A percentile compares a stretch with the other conserved stretches of the same genome.
Evolutionary conservation across 2,113 vertebrate species (phyloP).

Genomic region (Hippocampus abdominalis): DNA sequence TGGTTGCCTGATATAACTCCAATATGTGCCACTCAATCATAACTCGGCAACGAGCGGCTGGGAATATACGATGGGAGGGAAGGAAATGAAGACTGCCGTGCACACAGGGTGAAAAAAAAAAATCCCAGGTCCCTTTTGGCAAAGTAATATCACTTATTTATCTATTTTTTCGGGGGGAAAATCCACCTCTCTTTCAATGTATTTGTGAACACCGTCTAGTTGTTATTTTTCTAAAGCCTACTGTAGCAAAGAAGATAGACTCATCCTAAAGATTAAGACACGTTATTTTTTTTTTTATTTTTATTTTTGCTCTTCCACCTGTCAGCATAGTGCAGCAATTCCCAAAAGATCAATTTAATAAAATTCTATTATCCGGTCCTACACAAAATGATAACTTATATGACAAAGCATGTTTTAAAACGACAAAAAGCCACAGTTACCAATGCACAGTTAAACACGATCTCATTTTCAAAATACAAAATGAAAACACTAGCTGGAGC

Average conservation of each 20-base stretch:
- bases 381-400: too few relatives aligned
- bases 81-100: constrained; percentile 71
- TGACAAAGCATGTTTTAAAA: too few relatives aligned
- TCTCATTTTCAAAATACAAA: too few relatives aligned
- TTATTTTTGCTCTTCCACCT: constrained; percentile 64
- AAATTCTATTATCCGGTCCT: too few relatives aligned
- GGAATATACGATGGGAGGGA: constrained; percentile 61
- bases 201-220: constrained; percentile 36
- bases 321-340: constrained; percentile 53
- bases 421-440: too few relatives aligned
- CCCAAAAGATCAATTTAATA: too few relatives aligned
- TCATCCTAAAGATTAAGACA: constrained; percentile 53
- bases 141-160: constrained; percentile 63
- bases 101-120: constrained; percentile 60
- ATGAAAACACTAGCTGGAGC: too few relatives aligned
- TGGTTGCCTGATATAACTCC: constrained; percentile 72
- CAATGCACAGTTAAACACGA: too few relatives aligned
- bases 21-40: constrained; percentile 75
- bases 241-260: constrained; percentile 28
- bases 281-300: constrained; percentile 57
- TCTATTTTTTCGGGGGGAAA: constrained; percentile 48
- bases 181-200: constrained; percentile 29
- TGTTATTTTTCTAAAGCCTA: constrained; percentile 35
- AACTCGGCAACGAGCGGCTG: constrained; percentile 55
- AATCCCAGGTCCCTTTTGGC: constrained; percentile 64